phyloP scores from a whole-genome alignment of 1,140 invertebrate species.

The Leptinotarsa lineolata region DNA sequence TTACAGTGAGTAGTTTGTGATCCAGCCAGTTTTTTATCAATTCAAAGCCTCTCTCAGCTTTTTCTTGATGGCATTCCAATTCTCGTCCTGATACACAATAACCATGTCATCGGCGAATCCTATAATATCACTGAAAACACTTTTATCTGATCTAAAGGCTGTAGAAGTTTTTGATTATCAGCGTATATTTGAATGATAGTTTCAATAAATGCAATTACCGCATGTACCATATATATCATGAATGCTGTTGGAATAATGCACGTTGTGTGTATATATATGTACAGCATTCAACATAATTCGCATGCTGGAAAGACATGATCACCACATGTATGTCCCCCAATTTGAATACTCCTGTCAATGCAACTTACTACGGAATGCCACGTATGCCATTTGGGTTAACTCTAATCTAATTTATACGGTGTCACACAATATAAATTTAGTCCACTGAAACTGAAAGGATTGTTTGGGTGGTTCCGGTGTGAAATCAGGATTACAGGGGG shows the following conservation, averaged over 20 bases:
- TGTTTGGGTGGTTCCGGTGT: no score
- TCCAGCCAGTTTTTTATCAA: no score
- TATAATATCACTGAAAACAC: no score
- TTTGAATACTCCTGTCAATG: slow-evolving; percentile 22
- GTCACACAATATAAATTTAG: background rate
- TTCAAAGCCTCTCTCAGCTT: no score
- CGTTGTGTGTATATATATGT: background rate
- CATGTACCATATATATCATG: background rate
- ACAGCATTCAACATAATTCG: slow-evolving; percentile 17
- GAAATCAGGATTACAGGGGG: no score
- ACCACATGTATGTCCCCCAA: slow-evolving; percentile 16
- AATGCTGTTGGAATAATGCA: background rate
- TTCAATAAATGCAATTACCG: background rate
- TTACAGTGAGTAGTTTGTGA: no score
- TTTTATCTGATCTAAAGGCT: no score
- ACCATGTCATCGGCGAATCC: no score
- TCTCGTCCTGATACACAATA: no score
- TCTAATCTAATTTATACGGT: slow-evolving; percentile 12
- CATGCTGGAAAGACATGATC: slow-evolving; percentile 6
- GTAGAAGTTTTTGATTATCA: no score
- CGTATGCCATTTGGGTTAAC: slow-evolving; percentile 11
- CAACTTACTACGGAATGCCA: slow-evolving; percentile 2
- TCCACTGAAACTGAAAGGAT: background rate
- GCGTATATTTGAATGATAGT: no score
- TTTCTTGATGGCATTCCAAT: no score